A percentile compares a stretch with the other conserved stretches of the same genome.
These are phyloP conservation scores for Nothocercus julius DNA, from an alignment of 2,113 vertebrate genomes.

Conservation along the genomic window DNA sequence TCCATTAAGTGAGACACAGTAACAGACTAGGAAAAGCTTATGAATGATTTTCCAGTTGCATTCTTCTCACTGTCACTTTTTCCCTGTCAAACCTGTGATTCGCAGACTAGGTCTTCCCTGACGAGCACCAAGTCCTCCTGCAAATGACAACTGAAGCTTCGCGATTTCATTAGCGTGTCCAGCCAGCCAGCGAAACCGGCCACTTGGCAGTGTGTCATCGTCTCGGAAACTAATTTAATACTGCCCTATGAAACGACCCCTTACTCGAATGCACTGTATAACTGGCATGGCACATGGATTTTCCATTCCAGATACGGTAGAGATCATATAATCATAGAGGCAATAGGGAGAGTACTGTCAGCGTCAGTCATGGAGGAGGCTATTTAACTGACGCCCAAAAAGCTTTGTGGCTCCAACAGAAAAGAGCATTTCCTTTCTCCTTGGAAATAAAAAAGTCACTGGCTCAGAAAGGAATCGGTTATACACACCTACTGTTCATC, in stretches of 20 bases:
- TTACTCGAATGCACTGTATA: slow-evolving; percentile 40
- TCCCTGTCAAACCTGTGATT: slow-evolving; percentile 50
- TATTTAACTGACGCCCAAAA: neutral
- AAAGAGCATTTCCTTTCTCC: slow-evolving; percentile 5
- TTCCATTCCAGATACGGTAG: slow-evolving; percentile 48
- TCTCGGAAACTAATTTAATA: slow-evolving; percentile 61
- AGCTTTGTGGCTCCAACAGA: neutral
- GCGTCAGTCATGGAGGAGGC: slow-evolving; percentile 26
- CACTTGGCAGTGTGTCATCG: slow-evolving; percentile 40
- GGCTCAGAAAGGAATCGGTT: slow-evolving; percentile 37
- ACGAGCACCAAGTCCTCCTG: slow-evolving; percentile 45
- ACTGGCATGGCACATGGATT: slow-evolving; percentile 40
- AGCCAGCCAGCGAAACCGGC: slow-evolving; percentile 23
- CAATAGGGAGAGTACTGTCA: slow-evolving; percentile 27
- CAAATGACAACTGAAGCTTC: slow-evolving; percentile 51
- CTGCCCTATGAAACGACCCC: slow-evolving; percentile 45
- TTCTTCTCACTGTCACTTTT: slow-evolving; percentile 55
- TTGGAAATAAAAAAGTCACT: neutral
- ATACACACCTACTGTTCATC: slow-evolving; percentile 17
- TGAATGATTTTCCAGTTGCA: slow-evolving; percentile 58
- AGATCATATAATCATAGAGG: slow-evolving; percentile 49
- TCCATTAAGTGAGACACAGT: slow-evolving; percentile 46
- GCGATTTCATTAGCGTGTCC: slow-evolving; percentile 52
- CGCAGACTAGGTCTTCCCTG: slow-evolving; percentile 34
- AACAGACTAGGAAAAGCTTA: slow-evolving; percentile 38